Evolutionary conservation across 2,888 invertebrate species (phyloP).

Genomic region (Aporophyla lueneburgensis): DNA sequence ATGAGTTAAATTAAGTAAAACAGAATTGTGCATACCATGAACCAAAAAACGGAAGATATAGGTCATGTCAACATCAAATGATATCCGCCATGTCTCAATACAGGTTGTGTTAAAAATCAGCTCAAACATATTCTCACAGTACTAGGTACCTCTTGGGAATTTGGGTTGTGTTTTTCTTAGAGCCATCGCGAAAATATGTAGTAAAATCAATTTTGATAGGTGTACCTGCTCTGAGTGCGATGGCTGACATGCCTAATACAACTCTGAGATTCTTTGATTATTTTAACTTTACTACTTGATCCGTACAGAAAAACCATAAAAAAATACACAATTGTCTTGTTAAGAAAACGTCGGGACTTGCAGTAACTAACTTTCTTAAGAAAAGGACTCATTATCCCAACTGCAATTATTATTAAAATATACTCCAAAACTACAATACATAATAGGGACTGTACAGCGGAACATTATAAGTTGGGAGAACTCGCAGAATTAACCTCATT

Average conservation of each 20-base stretch:
- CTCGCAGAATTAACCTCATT: constrained; percentile 69
- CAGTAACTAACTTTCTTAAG: constrained; percentile 35
- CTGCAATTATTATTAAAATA: constrained; percentile 59
- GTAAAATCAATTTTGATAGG: too few relatives aligned
- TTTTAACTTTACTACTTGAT: not conserved
- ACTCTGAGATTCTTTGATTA: not conserved
- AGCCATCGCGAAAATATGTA: not conserved
- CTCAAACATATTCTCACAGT: too few relatives aligned
- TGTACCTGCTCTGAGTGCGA: not conserved
- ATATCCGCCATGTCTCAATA: too few relatives aligned
- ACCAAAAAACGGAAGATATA: too few relatives aligned
- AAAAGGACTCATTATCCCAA: constrained; percentile 49
- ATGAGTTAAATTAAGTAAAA: too few relatives aligned
- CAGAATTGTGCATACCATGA: too few relatives aligned
- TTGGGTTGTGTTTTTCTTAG: not conserved
- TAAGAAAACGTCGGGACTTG: constrained; percentile 37
- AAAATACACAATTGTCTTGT: constrained; percentile 43
- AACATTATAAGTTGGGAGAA: constrained; percentile 51
- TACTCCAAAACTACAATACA: constrained; percentile 53
- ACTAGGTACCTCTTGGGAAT: not conserved
- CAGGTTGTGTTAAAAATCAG: too few relatives aligned
- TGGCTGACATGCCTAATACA: too few relatives aligned
- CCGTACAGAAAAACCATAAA: not conserved
- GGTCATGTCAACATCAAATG: too few relatives aligned
- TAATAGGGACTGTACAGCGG: constrained; percentile 8